These are phyloP conservation scores for Clanis bilineata DNA, from an alignment of 2,888 invertebrate genomes.

Conservation along the genomic window DNA sequence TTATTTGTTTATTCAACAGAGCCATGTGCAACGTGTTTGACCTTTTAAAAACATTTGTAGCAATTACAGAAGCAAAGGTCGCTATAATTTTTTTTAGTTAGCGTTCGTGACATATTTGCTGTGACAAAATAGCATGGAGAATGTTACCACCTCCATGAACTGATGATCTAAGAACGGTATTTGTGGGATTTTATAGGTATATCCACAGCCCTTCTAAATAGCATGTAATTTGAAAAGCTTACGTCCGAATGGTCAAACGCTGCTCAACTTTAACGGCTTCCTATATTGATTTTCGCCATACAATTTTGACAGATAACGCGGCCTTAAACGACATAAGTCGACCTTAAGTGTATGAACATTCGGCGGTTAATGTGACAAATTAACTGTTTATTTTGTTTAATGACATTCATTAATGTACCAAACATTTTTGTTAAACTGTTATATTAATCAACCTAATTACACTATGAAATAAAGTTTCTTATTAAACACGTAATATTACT, in stretches of 20 bases:
- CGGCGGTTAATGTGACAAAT: no score
- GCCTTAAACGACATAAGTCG: no score
- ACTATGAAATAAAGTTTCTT: background rate
- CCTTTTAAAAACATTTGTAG: conserved; percentile 3
- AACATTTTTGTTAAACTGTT: no score
- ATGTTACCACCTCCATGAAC: background rate
- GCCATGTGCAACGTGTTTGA: background rate
- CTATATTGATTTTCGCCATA: no score
- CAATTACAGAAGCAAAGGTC: conserved; percentile 6
- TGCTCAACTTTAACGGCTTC: no score
- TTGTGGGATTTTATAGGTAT: background rate
- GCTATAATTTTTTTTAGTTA: background rate
- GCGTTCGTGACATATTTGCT: conserved; percentile 7
- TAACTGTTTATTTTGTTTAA: no score
- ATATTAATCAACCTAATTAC: no score
- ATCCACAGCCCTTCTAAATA: background rate
- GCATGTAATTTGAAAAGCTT: no score
- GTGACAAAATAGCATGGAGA: background rate
- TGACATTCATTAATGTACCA: no score
- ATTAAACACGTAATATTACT: background rate
- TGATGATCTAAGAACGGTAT: background rate
- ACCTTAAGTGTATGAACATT: no score
- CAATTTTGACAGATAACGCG: no score
- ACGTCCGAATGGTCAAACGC: no score
- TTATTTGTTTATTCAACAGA: background rate